Evolutionary conservation across 35 echinoderm and acorn worm species (phyloP), one percentile per base, ranked within the genome.

Genomic region (Acanthaster planci): DNA sequence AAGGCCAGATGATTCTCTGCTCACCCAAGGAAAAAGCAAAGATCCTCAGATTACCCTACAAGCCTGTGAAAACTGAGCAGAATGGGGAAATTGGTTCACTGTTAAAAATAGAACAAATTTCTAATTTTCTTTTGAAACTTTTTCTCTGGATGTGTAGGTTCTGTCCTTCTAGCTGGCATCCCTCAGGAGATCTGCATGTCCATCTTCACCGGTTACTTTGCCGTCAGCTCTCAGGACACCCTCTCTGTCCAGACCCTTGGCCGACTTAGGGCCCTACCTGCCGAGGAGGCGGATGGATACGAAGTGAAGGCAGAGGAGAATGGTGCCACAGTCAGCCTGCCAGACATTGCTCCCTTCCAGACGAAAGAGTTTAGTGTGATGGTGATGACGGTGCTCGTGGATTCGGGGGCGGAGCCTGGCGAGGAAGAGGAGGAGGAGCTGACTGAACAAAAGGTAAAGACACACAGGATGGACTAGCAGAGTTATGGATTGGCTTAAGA

Each of bases 121-220:
- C n/a, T n/a, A n/a, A n/a, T n/a, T n/a, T n/a, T n/a, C n/a, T n/a
- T n/a, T n/a, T n/a, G n/a, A n/a, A 21, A 59, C 2, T 16, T 60
- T 50, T 67, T 9, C 2, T 72, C 30, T 30, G 6, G 3, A 82
- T 80, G 57, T 57, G 6, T 80, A 90, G 84, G 84, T 37, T 37
- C 51, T 18, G 29, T 34, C 22, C 53, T 98, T 9, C 84, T 88
- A 55, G 84, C 85, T 47, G 95, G 95, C 38, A 81, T 98, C 60
- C 95, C 85, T 15, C 91, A 98, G 76, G 81, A 85, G 10, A 78
- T 98, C 17, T 76, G 51, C 52, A 22, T 98, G 10, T 68, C 51
- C 40, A 78, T 98, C 8, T 88, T 90, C 2, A 93, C 95, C 30
- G 91, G 91, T 15, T 75, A 88, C 77, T 86, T 84, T 81, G 55